A percentile compares a stretch with the other conserved stretches of the same genome.
These are phyloP conservation scores for Tachina grossa DNA, from an alignment of 2,888 invertebrate genomes.

Conservation along the genomic window DNA sequence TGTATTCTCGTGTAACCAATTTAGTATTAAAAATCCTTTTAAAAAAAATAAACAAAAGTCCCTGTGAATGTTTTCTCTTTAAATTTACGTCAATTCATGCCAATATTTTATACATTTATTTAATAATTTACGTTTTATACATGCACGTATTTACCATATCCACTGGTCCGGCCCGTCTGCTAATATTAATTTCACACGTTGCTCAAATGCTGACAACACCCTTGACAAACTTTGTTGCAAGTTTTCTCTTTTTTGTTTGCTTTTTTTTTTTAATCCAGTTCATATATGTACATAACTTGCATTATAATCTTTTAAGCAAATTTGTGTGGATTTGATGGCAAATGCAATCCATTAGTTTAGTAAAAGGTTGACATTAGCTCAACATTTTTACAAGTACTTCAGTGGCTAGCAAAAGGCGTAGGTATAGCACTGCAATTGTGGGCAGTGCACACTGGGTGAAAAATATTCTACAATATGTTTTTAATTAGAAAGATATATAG, in stretches of 20 bases:
- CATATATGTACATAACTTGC: not conserved
- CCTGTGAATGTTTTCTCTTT: not conserved
- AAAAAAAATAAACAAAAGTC: not conserved
- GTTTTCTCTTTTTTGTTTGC: not conserved
- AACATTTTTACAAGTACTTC: conserved; percentile 35
- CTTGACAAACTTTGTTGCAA: conserved; percentile 11
- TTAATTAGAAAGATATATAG: too few relatives aligned
- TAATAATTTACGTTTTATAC: not conserved
- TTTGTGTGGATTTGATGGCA: not conserved
- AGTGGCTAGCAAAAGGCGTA: not conserved
- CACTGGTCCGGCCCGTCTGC: not conserved
- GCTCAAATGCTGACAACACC: conserved; percentile 4
- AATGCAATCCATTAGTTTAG: not conserved
- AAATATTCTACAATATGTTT: not conserved
- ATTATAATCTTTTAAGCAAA: not conserved
- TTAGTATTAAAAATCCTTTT: not conserved
- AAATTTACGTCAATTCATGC: not conserved
- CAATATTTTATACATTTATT: not conserved
- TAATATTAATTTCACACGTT: not conserved
- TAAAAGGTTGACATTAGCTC: not conserved
- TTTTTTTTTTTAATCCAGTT: not conserved
- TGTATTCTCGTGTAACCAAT: not conserved
- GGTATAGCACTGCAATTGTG: not conserved
- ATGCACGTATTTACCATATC: not conserved
- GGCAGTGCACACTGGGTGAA: not conserved